phyloP scores from a whole-genome alignment of 1,140 invertebrate species.

The roundworm (Caenorhabditis elegans) region DNA sequence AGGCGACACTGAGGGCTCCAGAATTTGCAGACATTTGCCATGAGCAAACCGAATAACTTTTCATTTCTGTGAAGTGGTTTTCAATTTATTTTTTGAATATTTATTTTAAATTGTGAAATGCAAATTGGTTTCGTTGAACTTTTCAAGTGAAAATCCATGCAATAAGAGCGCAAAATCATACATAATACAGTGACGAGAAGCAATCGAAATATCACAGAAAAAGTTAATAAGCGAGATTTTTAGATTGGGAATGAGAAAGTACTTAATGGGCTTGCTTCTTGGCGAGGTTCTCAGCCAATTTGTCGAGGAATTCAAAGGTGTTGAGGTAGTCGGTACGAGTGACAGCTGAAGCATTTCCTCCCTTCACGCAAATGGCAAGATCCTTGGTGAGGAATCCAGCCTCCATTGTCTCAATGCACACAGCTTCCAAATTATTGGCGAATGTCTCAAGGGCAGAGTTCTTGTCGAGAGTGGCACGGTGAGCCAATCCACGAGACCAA shows the following conservation, averaged over 20 bases:
- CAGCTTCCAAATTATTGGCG: slow-evolving; percentile 71
- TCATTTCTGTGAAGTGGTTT: slow-evolving; percentile 18
- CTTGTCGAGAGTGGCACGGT: slow-evolving; percentile 87
- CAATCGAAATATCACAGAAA: not conserved
- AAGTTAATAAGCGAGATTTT: not conserved
- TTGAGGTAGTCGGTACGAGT: slow-evolving; percentile 85
- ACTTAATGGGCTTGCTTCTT: slow-evolving; percentile 69
- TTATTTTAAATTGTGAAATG: not conserved
- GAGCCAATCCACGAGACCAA: slow-evolving; percentile 86
- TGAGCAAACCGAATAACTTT: slow-evolving; percentile 69
- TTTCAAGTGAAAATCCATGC: not conserved
- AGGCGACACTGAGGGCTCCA: slow-evolving; percentile 86
- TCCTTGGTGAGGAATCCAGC: slow-evolving; percentile 93
- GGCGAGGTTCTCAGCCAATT: slow-evolving; percentile 86
- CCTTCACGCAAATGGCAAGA: slow-evolving; percentile 94
- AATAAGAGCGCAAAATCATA: slow-evolving; percentile 5
- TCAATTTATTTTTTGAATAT: not conserved
- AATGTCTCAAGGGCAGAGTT: slow-evolving; percentile 77
- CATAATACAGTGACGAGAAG: not conserved
- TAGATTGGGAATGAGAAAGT: not conserved
- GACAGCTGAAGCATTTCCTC: slow-evolving; percentile 71
- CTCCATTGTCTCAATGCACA: slow-evolving; percentile 91
- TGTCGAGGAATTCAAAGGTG: slow-evolving; percentile 96
- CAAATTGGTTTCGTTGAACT: not conserved
- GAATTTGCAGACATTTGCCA: slow-evolving; percentile 93